Base-by-base conservation (phyloP, 2,797 vertebrate species). In the Philypnodon macrostomus region DNA sequence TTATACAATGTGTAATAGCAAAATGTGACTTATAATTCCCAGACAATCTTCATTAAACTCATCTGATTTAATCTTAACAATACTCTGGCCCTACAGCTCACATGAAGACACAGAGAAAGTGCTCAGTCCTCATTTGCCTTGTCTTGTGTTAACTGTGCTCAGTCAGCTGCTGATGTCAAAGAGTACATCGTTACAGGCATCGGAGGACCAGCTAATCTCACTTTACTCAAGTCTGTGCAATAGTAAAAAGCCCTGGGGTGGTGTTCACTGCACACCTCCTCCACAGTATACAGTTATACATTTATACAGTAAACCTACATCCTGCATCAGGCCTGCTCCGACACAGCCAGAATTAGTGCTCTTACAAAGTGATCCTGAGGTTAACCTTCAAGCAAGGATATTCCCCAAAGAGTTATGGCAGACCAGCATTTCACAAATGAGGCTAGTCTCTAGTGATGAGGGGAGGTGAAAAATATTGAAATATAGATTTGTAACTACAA, bases 351-450 rank as follows among this genome's bases (percentile, higher is more conserved):
- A 48, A 44, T 81, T 63, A 80, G 64, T 64, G 65, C 70, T 70
- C 47, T 70, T 46, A 31, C 51, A 74, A 60, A 70, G 63, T 64
- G 63, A 49, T 70, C 44, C 57, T 45, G 72, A 78, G 76, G 70
- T 77, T 58, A 57, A 58, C 53, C 66, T 32, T 68, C 73, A 62
- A 67, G 67, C 68, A 63, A 55, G 66, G 70, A 68, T 71, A 69
- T 74, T 83, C 74, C 75, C 79, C 41, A 49, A 40, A 58, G 79
- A 76, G 62, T 64, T 67, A 57, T 11, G 1, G 60, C 50, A 69
- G 56, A 63, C 73, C 64, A 68, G 53, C n/a, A n/a, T n/a, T 27
- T 79, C 78, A 70, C 77, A 83, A n/a, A n/a, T n/a, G n/a, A n/a
- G n/a, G n/a, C n/a, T n/a, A n/a, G n/a, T n/a, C n/a, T n/a, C n/a